A percentile compares a stretch with the other conserved stretches of the same genome.
Evolutionary conservation across 2,113 vertebrate species (phyloP).

Genomic region (Lophotis ruficrista): DNA sequence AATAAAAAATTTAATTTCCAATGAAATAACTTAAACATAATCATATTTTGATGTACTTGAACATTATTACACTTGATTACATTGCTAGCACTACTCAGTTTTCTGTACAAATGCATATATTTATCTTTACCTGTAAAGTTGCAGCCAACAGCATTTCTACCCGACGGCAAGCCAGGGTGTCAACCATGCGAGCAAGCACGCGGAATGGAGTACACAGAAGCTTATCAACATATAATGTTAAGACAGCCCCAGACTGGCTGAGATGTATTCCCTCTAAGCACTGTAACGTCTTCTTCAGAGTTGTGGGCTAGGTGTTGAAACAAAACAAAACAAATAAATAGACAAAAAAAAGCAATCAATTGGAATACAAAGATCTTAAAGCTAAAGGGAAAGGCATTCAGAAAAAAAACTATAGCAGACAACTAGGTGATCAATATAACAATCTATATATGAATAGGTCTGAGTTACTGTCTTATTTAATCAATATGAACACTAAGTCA

Average conservation of each 20-base stretch:
- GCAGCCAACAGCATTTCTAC: slow-evolving; percentile 98
- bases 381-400: not conserved
- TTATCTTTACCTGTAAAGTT: slow-evolving; percentile 84
- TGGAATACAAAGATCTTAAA: not conserved
- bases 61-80: not conserved
- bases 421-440: not conserved
- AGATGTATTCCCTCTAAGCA: slow-evolving; percentile 98
- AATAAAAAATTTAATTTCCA: rapidly evolving
- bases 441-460: not conserved
- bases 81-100: not conserved
- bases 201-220: slow-evolving; percentile 91
- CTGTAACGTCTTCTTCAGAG: slow-evolving; percentile 92
- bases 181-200: slow-evolving; percentile 94
- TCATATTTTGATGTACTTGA: not conserved
- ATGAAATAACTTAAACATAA: not conserved
- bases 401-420: not conserved
- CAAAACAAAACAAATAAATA: not conserved
- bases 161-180: slow-evolving; percentile 93
- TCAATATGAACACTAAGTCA: not conserved
- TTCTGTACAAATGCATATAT: not conserved
- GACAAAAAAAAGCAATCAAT: not conserved
- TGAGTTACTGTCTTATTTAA: not conserved
- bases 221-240: slow-evolving; percentile 93
- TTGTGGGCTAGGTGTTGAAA: slow-evolving; percentile 80
- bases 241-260: slow-evolving; percentile 94